Conservation (phyloP, 2,113 vertebrate genomes). For the Athene cunicularia region DNA sequence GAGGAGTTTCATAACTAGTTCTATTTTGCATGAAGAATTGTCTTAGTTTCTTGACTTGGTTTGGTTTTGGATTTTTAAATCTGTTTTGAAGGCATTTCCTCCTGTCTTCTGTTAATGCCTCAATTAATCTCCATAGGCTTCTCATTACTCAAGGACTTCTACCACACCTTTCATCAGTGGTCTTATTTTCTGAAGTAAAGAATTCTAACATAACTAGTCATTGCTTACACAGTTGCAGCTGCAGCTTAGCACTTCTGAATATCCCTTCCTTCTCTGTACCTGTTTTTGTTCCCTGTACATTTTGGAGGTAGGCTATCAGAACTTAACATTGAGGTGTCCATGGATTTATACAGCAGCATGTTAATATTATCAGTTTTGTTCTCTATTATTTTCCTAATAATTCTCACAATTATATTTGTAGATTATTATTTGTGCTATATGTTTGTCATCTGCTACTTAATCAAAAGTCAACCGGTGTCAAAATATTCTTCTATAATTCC, state of each 20-base stretch:
- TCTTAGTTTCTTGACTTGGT: not conserved
- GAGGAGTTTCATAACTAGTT: not conserved
- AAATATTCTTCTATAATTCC: not conserved
- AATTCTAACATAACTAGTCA: not conserved
- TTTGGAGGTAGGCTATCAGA: not conserved
- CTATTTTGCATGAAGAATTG: not conserved
- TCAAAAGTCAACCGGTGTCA: not conserved
- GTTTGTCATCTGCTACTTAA: not conserved
- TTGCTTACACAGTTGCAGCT: not conserved
- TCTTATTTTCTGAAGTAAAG: not conserved
- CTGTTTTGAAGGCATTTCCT: not conserved
- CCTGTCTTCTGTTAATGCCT: not conserved
- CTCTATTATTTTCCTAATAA: not conserved
- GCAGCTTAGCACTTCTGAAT: not conserved
- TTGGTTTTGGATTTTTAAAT: not conserved
- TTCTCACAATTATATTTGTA: not conserved
- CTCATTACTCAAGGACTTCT: not conserved
- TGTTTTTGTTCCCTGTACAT: not conserved
- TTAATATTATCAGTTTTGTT: not conserved
- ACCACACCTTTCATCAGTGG: not conserved
- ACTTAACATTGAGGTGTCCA: not conserved
- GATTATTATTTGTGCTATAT: not conserved
- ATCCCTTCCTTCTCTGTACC: not conserved
- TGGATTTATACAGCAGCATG: not conserved
- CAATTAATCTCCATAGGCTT: not conserved